phyloP scores from a whole-genome alignment of 2,797 vertebrate genomes.

The Vireo griseus region DNA sequence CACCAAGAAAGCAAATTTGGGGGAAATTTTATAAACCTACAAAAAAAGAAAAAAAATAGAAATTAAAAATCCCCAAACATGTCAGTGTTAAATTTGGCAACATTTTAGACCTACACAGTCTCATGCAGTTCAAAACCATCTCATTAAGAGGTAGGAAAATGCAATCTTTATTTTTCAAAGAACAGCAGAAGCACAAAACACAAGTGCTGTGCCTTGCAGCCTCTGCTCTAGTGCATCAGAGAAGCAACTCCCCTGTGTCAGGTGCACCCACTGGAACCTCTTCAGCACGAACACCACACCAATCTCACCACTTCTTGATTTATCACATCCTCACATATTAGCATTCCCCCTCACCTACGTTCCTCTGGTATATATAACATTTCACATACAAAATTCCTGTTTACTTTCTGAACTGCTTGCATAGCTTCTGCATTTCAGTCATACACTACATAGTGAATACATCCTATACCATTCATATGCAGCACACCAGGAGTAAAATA shows the following conservation, averaged over 20 bases:
- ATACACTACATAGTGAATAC: neutral
- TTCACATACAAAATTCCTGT: neutral
- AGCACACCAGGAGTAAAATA: neutral
- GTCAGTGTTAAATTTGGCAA: neutral
- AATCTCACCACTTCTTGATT: neutral
- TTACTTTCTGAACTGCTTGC: neutral
- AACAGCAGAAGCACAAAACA: neutral
- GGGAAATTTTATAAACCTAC: slow-evolving; percentile 86
- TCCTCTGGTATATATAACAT: neutral
- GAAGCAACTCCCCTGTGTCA: neutral
- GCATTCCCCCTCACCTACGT: neutral
- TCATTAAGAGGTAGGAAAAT: neutral
- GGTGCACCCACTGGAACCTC: neutral
- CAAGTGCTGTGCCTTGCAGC: neutral
- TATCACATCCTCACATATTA: neutral
- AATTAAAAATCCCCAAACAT: neutral
- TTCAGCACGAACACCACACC: neutral
- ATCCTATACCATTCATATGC: neutral
- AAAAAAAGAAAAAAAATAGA: neutral
- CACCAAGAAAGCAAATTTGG: slow-evolving; percentile 88
- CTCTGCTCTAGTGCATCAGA: neutral
- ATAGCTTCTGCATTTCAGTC: neutral
- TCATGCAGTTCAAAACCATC: neutral
- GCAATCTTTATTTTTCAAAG: neutral
- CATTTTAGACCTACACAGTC: neutral